These are phyloP conservation scores for Actinopyga echinites DNA, from an alignment of 53 echinoderm and acorn worm genomes.

Conservation along the genomic window DNA sequence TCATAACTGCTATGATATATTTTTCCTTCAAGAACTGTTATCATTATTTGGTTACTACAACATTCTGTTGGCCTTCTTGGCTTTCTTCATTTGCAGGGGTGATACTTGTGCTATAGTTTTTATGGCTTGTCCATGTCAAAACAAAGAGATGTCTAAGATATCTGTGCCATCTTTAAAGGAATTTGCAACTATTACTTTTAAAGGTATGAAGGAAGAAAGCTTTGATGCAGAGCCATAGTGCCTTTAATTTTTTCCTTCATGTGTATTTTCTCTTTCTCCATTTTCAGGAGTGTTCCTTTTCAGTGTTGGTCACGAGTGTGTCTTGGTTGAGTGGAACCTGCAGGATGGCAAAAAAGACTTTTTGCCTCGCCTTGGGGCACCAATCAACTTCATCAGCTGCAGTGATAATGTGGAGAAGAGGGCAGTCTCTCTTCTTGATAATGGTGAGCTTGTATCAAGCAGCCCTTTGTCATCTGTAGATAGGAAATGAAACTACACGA, in stretches of 20 bases:
- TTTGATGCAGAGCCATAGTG: too few relatives aligned
- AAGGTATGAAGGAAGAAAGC: background rate
- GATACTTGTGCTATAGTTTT: too few relatives aligned
- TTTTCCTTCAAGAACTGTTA: too few relatives aligned
- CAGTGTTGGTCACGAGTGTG: conserved; percentile 96
- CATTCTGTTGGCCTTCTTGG: too few relatives aligned
- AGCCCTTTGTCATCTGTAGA: too few relatives aligned
- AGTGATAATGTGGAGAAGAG: conserved; percentile 61
- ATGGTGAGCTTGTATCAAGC: conserved; percentile 59
- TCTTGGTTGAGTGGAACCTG: conserved; percentile 85
- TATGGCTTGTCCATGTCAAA: too few relatives aligned
- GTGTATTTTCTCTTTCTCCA: background rate
- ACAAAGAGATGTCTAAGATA: too few relatives aligned
- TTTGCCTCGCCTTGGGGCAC: conserved; percentile 79
- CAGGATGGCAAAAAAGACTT: conserved; percentile 73
- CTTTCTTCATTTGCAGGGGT: too few relatives aligned
- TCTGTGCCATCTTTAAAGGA: background rate
- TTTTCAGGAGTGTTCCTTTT: conserved; percentile 69
- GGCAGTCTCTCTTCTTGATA: conserved; percentile 74
- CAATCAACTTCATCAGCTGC: conserved; percentile 76
- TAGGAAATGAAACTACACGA: too few relatives aligned
- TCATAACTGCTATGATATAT: too few relatives aligned
- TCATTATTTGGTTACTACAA: too few relatives aligned
- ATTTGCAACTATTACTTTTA: background rate
- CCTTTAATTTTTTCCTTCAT: background rate